Base-by-base conservation (phyloP, 1,140 invertebrate genomes). In the Drosophila varians region DNA sequence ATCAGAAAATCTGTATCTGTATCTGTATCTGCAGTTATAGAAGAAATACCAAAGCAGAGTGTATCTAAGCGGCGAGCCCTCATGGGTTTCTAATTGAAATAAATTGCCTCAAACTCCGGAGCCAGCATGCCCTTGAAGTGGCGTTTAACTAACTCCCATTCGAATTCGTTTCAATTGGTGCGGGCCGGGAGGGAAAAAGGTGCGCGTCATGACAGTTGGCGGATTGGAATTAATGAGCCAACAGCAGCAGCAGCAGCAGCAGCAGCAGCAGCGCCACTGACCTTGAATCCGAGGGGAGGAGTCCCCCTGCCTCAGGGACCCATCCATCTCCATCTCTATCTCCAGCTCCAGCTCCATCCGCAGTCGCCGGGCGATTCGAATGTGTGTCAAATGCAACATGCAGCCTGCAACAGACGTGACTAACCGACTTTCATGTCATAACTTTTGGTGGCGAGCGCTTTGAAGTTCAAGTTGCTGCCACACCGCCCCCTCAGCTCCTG, bases 361-460 rank as follows among this genome's bases (percentile, higher is more conserved):
- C 26, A 36, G 14, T 18, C 14, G 18, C 25, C 18, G 26, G 74
- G 66, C 57, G 52, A 87, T 82, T 71, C 77, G 65, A 87, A 87
- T 87, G 82, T 87, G 77, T 87, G 82, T 87, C 82, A 87, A 87
- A 87, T 87, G 82, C 82, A 87, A 55, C 82, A 87, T 87, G 82
- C 82, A 58, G 55, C 56, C 53, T 60, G 56, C 55, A 46, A 55
- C 60, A 43, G 52, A 87, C 82, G 82, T 87, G 82, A 87, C 82
- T 87, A 87, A 87, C 82, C 82, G 82, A 87, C 82, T 87, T 87
- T 87, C 82, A 87, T 87, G 82, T 87, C 82, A 87, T 87, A 87
- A 87, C 83, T 87, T 86, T 51, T 53, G 46, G 25, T 16, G 61
- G 45, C 64, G 69, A 38, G 69, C 69, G 73, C 74, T 77, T 77